Conservation (phyloP, 2,797 vertebrate species). For the Columba guinea region DNA sequence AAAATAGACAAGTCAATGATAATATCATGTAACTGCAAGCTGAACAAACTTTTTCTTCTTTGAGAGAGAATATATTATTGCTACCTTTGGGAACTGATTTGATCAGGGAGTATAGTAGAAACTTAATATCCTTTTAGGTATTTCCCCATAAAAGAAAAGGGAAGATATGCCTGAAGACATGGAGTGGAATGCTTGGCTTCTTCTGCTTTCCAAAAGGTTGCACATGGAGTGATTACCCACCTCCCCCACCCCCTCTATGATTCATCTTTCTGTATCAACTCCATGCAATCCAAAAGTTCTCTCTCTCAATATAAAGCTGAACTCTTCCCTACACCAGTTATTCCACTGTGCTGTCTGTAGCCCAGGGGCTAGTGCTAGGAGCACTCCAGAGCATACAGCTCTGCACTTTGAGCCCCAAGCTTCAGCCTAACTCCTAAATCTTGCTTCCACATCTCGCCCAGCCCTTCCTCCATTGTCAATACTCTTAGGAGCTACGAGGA, state of each 20-base stretch:
- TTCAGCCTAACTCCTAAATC: neutral
- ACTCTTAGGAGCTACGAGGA: neutral
- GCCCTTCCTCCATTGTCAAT: neutral
- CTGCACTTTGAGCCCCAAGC: neutral
- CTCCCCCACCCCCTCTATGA: accelerated
- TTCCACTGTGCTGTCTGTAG: neutral
- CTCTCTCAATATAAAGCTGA: neutral
- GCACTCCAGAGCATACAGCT: neutral
- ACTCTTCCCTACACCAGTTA: neutral
- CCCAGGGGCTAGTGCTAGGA: neutral
- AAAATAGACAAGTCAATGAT: neutral
- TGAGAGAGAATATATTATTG: neutral
- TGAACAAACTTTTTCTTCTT: neutral
- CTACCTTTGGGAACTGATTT: neutral
- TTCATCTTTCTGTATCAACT: neutral
- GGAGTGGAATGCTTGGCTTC: neutral
- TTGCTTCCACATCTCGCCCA: neutral
- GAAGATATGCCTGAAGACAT: neutral
- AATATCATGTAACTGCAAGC: neutral
- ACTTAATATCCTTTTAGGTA: neutral
- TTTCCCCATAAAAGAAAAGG: neutral
- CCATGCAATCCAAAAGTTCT: neutral
- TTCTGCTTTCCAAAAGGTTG: neutral
- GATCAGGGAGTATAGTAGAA: neutral
- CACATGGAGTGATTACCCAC: neutral